Base-by-base conservation (phyloP, 2,797 vertebrate species). In the Threskiornis aethiopicus region DNA sequence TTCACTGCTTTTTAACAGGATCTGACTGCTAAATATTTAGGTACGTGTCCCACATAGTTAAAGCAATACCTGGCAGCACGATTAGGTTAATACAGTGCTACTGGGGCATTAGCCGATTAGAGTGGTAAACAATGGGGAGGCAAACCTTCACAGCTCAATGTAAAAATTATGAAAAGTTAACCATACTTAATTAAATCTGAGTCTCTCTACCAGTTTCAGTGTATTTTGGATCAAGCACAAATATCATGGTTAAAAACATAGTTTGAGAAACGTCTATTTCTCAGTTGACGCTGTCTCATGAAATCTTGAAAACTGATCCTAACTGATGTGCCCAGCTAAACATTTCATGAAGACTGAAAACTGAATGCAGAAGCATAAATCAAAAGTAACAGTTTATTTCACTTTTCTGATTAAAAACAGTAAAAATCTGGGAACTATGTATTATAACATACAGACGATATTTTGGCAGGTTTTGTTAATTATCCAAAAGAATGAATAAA, bases 41-140 rank as follows among this genome's bases (percentile, higher is more conserved):
- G 4, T 18, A 10, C 2, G 10, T 8, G 22, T 15, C 28, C 46
- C 12, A 65, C 0, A 0, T 10, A 41, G 29, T 29, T 81, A 81
- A 59, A 90, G 33, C 26, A 77, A 31, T 20, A 47, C n/a, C 21
- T 42, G 13, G 35, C 21, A 88, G 49, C 28, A 25, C 2, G 19
- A 83, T 31, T 26, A 35, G 49, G 33, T 57, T 54, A 85, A 46
- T 13, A n/a, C 13, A 55, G 44, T 12, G 42, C 37, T 65, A 24
- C 33, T 44, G 28, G 49, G 15, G 10, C 54, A 55, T 84, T 10
- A 76, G 44, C 5, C 84, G 72, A 72, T 47, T 61, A 26, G 66
- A 61, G 19, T 42, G 64, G 37, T 39, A 91, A 95, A 57, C 18
- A 79, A 91, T 2, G 4, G 25, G 31, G 41, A 81, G 13, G 47